Evolutionary conservation across 1,140 invertebrate species (phyloP).

Genomic region (Geopemphigus sp.): DNA sequence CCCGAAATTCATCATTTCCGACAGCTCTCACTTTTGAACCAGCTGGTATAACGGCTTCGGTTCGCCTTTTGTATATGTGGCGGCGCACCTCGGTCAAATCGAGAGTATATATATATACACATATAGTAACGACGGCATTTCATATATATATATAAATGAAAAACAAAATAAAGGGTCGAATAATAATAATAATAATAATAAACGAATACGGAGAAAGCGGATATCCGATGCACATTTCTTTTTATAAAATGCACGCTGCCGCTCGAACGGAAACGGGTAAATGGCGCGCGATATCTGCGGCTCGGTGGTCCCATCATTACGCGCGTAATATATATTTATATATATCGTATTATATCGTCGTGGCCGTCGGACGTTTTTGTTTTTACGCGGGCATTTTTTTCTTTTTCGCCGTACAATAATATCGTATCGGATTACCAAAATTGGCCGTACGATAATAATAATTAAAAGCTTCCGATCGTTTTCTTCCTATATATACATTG

Average conservation of each 20-base stretch:
- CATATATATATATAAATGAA: too few relatives aligned
- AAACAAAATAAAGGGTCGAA: slow-evolving; percentile 38
- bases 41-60: neutral
- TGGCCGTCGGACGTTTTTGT: neutral
- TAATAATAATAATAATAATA: slow-evolving; percentile 40
- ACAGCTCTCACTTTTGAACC: slow-evolving; percentile 41
- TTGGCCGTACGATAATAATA: neutral
- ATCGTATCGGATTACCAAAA: neutral
- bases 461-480: neutral
- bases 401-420: neutral
- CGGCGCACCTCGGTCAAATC: slow-evolving; percentile 4
- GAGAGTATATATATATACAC: neutral
- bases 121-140: slow-evolving; percentile 5
- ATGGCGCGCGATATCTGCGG: neutral
- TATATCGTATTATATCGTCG: neutral
- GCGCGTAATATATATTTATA: neutral
- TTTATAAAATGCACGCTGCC: neutral
- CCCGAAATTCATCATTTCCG: slow-evolving; percentile 44
- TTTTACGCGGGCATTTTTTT: neutral
- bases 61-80: slow-evolving; percentile 3
- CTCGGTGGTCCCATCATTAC: neutral
- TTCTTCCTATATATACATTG: neutral
- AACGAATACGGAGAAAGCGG: slow-evolving; percentile 35
- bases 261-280: neutral
- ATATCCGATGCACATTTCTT: slow-evolving; percentile 43